phyloP scores from a whole-genome alignment of 2,888 invertebrate species.

The Drosophila basisetae region DNA sequence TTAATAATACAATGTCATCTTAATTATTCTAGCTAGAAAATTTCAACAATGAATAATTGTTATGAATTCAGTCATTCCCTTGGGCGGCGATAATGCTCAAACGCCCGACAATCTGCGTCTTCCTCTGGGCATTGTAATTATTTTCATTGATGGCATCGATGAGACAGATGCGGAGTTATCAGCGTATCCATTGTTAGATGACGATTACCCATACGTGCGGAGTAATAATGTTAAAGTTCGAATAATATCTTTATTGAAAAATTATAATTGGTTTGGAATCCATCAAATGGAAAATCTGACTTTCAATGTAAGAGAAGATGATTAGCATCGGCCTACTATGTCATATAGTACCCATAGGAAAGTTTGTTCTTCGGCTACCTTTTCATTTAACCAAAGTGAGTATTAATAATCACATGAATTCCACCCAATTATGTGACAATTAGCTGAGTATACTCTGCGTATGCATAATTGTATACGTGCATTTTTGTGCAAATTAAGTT shows the following conservation, averaged over 20 bases:
- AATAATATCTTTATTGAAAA: neutral
- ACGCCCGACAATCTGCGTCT: slow-evolving; percentile 64
- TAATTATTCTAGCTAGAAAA: neutral
- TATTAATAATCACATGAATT: neutral
- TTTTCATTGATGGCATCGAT: slow-evolving; percentile 60
- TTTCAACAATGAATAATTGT: neutral
- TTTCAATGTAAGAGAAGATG: neutral
- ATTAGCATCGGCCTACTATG: neutral
- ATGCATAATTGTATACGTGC: slow-evolving; percentile 12
- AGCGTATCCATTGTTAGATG: slow-evolving; percentile 21
- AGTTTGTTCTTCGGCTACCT: neutral
- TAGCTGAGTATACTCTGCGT: slow-evolving; percentile 8
- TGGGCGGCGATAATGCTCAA: slow-evolving; percentile 57
- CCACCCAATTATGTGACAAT: slow-evolving; percentile 14
- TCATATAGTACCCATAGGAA: neutral
- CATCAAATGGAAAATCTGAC: neutral
- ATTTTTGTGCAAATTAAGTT: slow-evolving; percentile 18
- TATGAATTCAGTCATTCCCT: slow-evolving; percentile 50
- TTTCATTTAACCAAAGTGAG: neutral
- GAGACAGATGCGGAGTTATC: slow-evolving; percentile 37
- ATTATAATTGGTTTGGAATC: neutral
- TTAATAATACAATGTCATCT: neutral
- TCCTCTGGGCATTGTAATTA: slow-evolving; percentile 53
- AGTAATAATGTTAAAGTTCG: neutral
- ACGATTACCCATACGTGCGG: slow-evolving; percentile 29